These are phyloP conservation scores for Malurus melanocephalus DNA, from an alignment of 2,113 vertebrate species.

Conservation along the genomic window DNA sequence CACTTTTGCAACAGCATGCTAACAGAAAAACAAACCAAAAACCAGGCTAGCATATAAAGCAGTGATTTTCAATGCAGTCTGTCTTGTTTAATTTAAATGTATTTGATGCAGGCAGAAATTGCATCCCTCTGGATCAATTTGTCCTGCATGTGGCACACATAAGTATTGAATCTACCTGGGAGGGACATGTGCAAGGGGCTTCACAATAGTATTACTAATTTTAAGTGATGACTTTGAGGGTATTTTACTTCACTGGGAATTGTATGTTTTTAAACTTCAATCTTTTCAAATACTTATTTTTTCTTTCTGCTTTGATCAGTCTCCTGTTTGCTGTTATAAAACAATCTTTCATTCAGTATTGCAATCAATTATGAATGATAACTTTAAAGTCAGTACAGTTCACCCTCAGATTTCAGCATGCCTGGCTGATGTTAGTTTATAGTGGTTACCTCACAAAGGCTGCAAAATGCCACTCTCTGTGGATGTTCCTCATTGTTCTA, in stretches of 20 bases:
- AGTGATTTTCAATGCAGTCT: not conserved
- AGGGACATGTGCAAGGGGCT: not conserved
- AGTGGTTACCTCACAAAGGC: not conserved
- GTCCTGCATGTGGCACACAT: not conserved
- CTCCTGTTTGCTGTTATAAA: not conserved
- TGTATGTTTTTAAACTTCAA: not conserved
- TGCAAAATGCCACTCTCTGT: not conserved
- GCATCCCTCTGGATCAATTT: not conserved
- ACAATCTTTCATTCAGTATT: not conserved
- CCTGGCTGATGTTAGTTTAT: not conserved
- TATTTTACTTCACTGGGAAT: not conserved
- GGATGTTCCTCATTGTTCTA: not conserved
- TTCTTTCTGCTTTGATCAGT: constrained; percentile 1
- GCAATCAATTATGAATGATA: not conserved
- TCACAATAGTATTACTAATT: not conserved
- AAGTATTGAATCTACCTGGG: not conserved
- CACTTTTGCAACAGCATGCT: not conserved
- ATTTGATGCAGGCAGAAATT: not conserved
- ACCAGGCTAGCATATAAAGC: not conserved
- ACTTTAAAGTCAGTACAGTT: not conserved
- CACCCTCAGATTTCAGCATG: not conserved
- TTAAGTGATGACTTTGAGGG: not conserved
- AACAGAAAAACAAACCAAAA: not conserved
- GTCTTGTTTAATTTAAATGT: not conserved
- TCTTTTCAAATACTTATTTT: not conserved